These are phyloP conservation scores for Oryctolagus cuniculus DNA, from an alignment of 2,113 vertebrate genomes.

Conservation along the genomic window mOryCun1.1 NC_091432.1:157411001-157411500, in stretches of 20 bases:
- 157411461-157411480: not conserved
- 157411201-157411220: not conserved
- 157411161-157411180: not conserved
- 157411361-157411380: not conserved
- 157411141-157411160: fast-evolving
- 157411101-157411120: not conserved
- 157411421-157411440: not conserved
- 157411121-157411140: not conserved
- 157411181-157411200: not conserved
- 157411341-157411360: not conserved
- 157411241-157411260: not conserved
- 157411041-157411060: not conserved
- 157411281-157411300: not conserved
- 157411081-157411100: not conserved
- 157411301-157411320: constrained; percentile 2
- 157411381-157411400: not conserved
- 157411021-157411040: not conserved
- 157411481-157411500: not conserved
- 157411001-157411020: not conserved
- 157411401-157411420: not conserved
- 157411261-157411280: not conserved
- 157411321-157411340: not conserved
- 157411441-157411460: not conserved
- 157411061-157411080: not conserved
- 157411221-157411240: not conserved